Percentiles rank a stretch among this genome's conserved stretches.
Conservation (phyloP, 2,888 invertebrate species). For the Muschampia plurimacula region DNA sequence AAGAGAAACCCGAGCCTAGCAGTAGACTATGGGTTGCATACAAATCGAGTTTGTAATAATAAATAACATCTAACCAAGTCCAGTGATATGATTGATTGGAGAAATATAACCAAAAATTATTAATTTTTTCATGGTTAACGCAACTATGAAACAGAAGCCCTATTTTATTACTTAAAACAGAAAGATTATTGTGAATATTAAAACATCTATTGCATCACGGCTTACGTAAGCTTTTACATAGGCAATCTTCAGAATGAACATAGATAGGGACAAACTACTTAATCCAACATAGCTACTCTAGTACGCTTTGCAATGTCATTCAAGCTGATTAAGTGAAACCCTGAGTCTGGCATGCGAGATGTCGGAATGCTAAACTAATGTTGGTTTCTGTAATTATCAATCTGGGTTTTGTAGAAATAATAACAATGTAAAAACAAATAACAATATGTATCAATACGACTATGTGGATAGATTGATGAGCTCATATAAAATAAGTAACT, state of each 20-base stretch:
- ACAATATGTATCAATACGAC: too few relatives aligned
- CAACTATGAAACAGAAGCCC: too few relatives aligned
- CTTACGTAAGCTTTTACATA: neutral
- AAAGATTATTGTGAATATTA: too few relatives aligned
- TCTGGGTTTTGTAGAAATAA: neutral
- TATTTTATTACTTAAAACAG: too few relatives aligned
- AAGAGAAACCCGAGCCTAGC: too few relatives aligned
- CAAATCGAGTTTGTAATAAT: too few relatives aligned
- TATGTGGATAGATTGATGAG: too few relatives aligned
- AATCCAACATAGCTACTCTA: neutral
- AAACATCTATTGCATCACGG: neutral
- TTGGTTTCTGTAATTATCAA: neutral
- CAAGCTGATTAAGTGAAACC: neutral
- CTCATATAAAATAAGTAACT: neutral
- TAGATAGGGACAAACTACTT: neutral
- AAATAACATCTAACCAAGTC: too few relatives aligned
- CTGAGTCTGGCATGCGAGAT: neutral
- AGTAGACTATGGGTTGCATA: too few relatives aligned
- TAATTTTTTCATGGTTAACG: too few relatives aligned
- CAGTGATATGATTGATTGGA: too few relatives aligned
- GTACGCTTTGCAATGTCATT: constrained; percentile 1
- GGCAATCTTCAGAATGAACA: neutral
- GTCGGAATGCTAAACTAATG: neutral
- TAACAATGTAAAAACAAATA: neutral
- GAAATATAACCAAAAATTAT: too few relatives aligned